A percentile compares a stretch with the other conserved stretches of the same genome.
Evolutionary conservation across 92 coral and sea anemone species (phyloP).

Genomic region (Palythoa grandis): DNA sequence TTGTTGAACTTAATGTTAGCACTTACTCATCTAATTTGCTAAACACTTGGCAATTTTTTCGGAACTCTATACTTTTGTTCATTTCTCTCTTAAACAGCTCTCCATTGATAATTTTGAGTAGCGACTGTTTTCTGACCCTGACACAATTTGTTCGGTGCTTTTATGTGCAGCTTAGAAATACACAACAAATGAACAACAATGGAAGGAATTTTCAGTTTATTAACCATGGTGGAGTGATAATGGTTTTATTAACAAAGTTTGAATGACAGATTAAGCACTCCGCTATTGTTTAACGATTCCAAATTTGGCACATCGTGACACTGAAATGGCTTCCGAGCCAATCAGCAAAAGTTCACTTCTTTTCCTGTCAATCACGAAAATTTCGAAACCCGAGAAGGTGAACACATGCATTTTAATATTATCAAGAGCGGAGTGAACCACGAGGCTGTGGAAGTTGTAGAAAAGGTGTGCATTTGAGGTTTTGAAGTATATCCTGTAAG

Average conservation of each 20-base stretch:
- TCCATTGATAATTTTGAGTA: background rate
- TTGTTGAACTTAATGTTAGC: constrained; percentile 30
- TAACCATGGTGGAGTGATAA: constrained; percentile 48
- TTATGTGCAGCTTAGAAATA: constrained; percentile 2
- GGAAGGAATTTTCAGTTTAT: constrained; percentile 38
- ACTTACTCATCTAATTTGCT: constrained; percentile 24
- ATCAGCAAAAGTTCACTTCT: constrained; percentile 33
- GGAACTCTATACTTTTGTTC: background rate
- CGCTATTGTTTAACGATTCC: constrained; percentile 31
- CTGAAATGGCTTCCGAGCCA: constrained; percentile 47
- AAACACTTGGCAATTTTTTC: constrained; percentile 35
- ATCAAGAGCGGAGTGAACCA: constrained; percentile 42
- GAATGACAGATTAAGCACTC: constrained; percentile 55
- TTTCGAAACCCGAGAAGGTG: constrained; percentile 48
- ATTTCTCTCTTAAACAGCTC: background rate
- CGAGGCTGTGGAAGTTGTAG: constrained; percentile 63
- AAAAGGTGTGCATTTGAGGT: constrained; percentile 45
- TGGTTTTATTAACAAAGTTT: constrained; percentile 64
- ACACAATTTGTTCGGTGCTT: constrained; percentile 19
- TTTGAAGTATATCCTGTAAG: constrained; percentile 19
- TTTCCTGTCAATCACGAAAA: constrained; percentile 51
- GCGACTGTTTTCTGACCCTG: background rate
- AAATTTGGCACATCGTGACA: constrained; percentile 37
- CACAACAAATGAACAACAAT: constrained; percentile 31
- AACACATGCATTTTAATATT: constrained; percentile 55